Percentiles rank a stretch among this genome's conserved stretches.
Evolutionary conservation across 2,888 invertebrate species (phyloP).

Genomic region (Drosophila lutescens): DNA sequence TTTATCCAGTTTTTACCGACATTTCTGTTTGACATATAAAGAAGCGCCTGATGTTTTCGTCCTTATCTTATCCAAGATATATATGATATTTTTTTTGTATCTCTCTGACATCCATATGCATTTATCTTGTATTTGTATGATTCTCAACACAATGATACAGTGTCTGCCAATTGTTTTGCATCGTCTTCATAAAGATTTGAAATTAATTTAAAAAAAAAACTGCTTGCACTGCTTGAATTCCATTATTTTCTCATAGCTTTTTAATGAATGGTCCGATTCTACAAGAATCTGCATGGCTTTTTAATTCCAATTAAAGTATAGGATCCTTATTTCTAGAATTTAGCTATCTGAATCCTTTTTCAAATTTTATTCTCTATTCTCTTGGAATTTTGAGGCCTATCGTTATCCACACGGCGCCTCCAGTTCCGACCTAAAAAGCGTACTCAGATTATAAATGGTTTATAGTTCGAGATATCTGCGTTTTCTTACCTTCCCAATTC

Average conservation of each 20-base stretch:
- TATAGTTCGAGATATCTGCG: not conserved
- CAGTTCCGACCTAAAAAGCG: not conserved
- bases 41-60: conserved; percentile 22
- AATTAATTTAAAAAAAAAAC: too few species aligned
- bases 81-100: conserved; percentile 31
- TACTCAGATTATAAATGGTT: conserved; percentile 14
- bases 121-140: conserved; percentile 29
- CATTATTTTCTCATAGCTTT: too few species aligned
- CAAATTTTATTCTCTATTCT: not conserved
- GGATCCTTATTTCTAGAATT: too few species aligned
- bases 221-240: too few species aligned
- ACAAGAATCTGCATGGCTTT: too few species aligned
- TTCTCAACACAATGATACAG: conserved; percentile 8
- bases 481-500: conserved; percentile 14
- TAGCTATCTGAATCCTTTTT: too few species aligned
- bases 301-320: too few species aligned
- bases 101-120: conserved; percentile 16
- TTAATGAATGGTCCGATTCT: too few species aligned
- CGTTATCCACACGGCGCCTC: not conserved
- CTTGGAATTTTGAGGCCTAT: not conserved
- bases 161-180: not conserved
- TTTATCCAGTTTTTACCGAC: conserved; percentile 19
- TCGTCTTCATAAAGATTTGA: too few species aligned
- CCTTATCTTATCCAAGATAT: conserved; percentile 43
- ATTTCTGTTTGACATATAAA: not conserved